Conservation (phyloP, 2,113 vertebrate species). For the Calyptomena viridis region DNA sequence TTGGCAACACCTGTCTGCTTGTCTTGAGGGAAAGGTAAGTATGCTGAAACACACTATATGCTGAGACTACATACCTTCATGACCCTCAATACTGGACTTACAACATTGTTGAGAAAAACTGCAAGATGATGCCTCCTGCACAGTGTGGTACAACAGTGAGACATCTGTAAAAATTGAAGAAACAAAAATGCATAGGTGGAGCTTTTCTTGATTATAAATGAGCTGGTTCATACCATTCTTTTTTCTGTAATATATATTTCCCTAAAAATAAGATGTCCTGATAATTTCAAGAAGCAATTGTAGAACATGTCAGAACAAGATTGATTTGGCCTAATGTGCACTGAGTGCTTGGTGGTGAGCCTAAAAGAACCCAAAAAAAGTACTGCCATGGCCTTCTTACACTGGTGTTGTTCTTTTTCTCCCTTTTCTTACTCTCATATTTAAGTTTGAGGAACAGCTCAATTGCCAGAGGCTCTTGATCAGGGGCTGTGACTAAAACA, state of each 20-base stretch:
- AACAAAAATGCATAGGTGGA: not conserved
- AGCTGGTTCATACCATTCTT: not conserved
- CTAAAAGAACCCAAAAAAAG: not conserved
- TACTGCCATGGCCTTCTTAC: not conserved
- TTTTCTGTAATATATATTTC: not conserved
- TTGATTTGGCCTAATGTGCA: not conserved
- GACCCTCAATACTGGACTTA: not conserved
- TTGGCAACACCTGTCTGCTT: not conserved
- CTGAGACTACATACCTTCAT: not conserved
- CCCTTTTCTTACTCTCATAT: not conserved
- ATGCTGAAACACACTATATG: not conserved
- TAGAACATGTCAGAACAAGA: not conserved
- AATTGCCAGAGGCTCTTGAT: not conserved
- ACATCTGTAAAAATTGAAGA: not conserved
- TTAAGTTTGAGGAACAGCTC: not conserved
- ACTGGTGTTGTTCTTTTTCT: not conserved
- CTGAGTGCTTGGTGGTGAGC: not conserved
- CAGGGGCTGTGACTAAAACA: not conserved
- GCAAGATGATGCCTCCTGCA: not conserved
- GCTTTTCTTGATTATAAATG: not conserved
- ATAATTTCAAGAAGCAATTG: not conserved
- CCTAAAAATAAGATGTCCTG: not conserved
- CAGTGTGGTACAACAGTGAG: not conserved
- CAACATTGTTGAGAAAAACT: not conserved
- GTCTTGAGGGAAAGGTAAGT: not conserved